phyloP scores from a whole-genome alignment of 2,797 vertebrate genomes.

The Enteromius afrohamiltoni region DNA sequence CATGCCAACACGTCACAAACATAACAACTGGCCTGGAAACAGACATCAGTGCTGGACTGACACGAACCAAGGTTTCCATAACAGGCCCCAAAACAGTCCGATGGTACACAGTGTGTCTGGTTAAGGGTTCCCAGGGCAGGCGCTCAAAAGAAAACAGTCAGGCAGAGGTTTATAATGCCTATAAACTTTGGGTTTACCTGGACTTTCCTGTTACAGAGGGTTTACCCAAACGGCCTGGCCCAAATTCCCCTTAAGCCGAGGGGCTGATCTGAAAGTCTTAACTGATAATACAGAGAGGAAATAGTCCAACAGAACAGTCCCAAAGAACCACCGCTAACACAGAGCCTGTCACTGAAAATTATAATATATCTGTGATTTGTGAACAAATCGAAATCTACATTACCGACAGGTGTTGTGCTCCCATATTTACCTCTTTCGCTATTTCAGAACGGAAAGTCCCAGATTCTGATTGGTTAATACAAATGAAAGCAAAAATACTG shows the following conservation, averaged over 20 bases:
- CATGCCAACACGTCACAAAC: conserved; percentile 41
- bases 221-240: conserved; percentile 41
- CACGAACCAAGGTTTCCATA: conserved; percentile 51
- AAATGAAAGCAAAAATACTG: not conserved
- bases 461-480: not conserved
- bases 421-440: not conserved
- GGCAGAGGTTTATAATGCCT: conserved; percentile 35
- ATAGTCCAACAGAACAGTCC: not conserved
- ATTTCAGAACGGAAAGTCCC: not conserved
- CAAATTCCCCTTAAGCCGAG: conserved; percentile 48
- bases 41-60: conserved; percentile 39
- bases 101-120: conserved; percentile 41
- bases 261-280: conserved; percentile 33
- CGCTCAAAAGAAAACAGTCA: conserved; percentile 36
- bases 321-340: not conserved
- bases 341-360: not conserved
- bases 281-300: conserved; percentile 13
- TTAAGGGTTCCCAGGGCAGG: conserved; percentile 38
- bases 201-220: conserved; percentile 34
- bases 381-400: not conserved
- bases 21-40: conserved; percentile 46
- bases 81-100: conserved; percentile 54
- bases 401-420: not conserved
- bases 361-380: not conserved
- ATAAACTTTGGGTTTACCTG: conserved; percentile 47